Evolutionary conservation across 2,797 vertebrate species (phyloP), one percentile per base, ranked within the genome.

Genomic region (Etheostoma nigrum): DNA sequence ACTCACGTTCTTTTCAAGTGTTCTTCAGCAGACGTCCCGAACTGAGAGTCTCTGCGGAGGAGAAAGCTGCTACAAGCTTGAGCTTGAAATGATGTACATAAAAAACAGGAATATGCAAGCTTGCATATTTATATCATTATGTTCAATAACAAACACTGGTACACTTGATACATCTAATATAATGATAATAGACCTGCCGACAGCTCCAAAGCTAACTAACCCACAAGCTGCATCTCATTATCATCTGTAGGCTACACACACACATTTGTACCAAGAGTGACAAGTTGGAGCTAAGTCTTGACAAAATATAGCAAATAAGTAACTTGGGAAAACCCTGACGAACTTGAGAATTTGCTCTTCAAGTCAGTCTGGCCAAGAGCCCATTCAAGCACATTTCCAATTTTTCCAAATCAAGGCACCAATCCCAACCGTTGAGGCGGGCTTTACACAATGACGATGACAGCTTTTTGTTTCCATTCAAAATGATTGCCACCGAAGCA

Each of bases 1-100:
- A 33, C 19, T 45, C 68, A 60, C n/a, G 25, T 36, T 76, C 11
- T 52, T 59, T 23, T 57, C 14, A 52, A 27, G 42, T 55, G 59
- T 69, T 68, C 36, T 61, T 69, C 57, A 61, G 36, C 14, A 51
- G 8, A 27, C 3, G 2, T 12, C 14, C 27, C 36, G 18, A 54
- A 18, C 27, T 36, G 33, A 45, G 18, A 14, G 12, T 21, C 18
- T 4, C 4, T 11, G 60, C 36, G 16, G 48, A 30, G 40, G 23
- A 8, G 27, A 40, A 42, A 30, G 42, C 25, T 64, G 51, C 51
- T 23, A 25, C 42, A 57, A 57, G 21, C 21, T 16, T 65, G 61
- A 51, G 57, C 68, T 51, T 21, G 6, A 71, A 42, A 10, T 30
- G 1, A 47, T 57, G 53, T 16, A 6, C 45, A 51, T 30, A 19